Evolutionary conservation across 2,113 vertebrate genomes (phyloP).

Genomic region (Pelusios castaneus): DNA sequence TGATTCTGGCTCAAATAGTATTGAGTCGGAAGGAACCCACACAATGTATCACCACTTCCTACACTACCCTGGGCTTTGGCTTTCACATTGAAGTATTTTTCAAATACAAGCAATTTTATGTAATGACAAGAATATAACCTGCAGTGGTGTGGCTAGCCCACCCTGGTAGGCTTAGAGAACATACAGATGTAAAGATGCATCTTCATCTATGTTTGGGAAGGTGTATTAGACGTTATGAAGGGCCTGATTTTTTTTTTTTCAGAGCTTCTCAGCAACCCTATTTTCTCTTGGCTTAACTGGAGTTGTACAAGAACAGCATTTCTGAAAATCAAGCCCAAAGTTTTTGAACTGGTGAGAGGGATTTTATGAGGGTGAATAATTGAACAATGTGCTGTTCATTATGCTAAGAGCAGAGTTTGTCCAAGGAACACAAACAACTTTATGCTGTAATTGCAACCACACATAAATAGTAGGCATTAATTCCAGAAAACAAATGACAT

Average conservation of each 20-base stretch:
- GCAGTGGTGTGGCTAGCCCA: accelerated
- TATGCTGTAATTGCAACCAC: not conserved
- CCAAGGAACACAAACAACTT: not conserved
- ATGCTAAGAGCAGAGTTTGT: not conserved
- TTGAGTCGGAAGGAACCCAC: not conserved
- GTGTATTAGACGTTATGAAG: not conserved
- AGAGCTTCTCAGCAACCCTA: not conserved
- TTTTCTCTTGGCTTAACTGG: not conserved
- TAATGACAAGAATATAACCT: not conserved
- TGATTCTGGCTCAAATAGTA: not conserved
- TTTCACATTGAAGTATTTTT: not conserved
- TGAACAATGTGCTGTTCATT: no score
- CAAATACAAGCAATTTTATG: accelerated
- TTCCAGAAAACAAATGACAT: not conserved
- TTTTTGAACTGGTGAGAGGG: not conserved
- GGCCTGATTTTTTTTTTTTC: not conserved
- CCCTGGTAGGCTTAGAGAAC: not conserved
- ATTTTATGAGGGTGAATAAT: not conserved
- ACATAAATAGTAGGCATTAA: not conserved
- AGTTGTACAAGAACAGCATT: not conserved
- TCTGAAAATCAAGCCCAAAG: not conserved
- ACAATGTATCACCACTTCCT: not conserved
- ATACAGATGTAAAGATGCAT: not conserved
- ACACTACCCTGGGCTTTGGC: not conserved
- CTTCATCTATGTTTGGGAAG: not conserved